Evolutionary conservation across 2,113 vertebrate species (phyloP), one percentile per base, ranked within the genome.

Genomic region (Pluvialis apricaria): DNA sequence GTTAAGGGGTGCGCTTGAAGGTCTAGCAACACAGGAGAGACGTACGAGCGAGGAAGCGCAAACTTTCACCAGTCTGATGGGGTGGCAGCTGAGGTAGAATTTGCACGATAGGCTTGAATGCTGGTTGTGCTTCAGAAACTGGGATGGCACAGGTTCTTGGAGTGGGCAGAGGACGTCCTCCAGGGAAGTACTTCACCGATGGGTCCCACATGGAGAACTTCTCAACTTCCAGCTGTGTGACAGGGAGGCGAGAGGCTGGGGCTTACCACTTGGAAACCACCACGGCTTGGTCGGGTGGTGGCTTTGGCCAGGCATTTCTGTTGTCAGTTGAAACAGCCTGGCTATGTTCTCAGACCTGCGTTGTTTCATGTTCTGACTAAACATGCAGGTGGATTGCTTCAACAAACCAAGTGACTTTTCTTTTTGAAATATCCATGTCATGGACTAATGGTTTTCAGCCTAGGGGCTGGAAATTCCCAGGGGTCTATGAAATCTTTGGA

Each of bases 281-380:
- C n/a, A 6, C 21, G 0, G 0, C 36, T 82, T 6, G 3, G 44
- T 5, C 36, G 31, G 10, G 22, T 21, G 13, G 11, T 62, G 13
- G 32, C 13, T 94, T 79, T 88, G 52, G 57, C 36, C 2, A 1
- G 47, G 8, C 32, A 1, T 88, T 94, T 72, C 76, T 88, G 40
- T 69, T 87, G 65, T 68, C 28, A 47, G 0, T 9, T 52, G 54
- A 49, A 70, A 76, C 28, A 71, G 52, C 15, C 9, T 25, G 3
- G 4, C 40, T 72, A 1, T 42, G 29, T 90, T 86, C 88, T 82
- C 83, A 83, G 60, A 40, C 17, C 49, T 38, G n/a, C 40, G 11
- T 44, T 69, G 25, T 57, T 76, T 45, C n/a, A 3, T 24, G 11
- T 80, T 77, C 20, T 70, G 62, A 6, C 55, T 61, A 70, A 91